Evolutionary conservation across 2,113 vertebrate genomes (phyloP), one percentile per base, ranked within the genome.

Genomic region (Cryptoleucopteryx plumbea): DNA sequence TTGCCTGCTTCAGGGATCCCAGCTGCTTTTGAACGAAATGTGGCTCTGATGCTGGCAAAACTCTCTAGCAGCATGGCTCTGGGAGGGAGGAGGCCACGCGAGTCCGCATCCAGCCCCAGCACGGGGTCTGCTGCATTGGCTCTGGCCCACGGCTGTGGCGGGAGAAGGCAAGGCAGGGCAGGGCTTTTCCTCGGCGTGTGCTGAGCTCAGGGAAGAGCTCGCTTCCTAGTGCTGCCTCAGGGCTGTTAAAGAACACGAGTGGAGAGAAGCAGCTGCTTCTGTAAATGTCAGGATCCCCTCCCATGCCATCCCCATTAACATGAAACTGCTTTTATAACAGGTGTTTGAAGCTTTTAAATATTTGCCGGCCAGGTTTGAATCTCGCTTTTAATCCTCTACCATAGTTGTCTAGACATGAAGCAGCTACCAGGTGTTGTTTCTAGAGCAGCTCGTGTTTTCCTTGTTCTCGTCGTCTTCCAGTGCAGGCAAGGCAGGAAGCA

Each of bases 91-190:
- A 5, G 55, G 31, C 67, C 31, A 5, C 9, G 42, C 0, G 5
- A 52, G 38, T 22, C 14, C 7, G 1, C 6, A 43, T 36, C 82
- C 67, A 42, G 9, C 6, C 9, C 38, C 1, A 5, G 71, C 42
- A 38, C 0, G 2, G 14, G 32, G 4, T 16, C 62, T 61, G 34
- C 62, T 47, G 50, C 31, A 6, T 23, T 2, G 1, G 11, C 42
- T n/a, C 9, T 0, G 2, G 15, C 9, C n/a, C 13, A 2, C 1
- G 19, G 58, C 34, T 20, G 61, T 2, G 11, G 14, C 4, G 3
- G 32, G 36, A 68, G 38, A 80, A 36, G 27, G 48, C 13, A 63
- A 15, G 45, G 29, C 32, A 42, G 16, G 26, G 23, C 75, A 52
- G 1, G 3, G 42, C 18, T 75, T 73, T 16, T 55, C 21, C 34